A percentile compares a stretch with the other conserved stretches of the same genome.
Evolutionary conservation across 2,113 vertebrate genomes (phyloP).

Genomic region (Lucifuga dentata): DNA sequence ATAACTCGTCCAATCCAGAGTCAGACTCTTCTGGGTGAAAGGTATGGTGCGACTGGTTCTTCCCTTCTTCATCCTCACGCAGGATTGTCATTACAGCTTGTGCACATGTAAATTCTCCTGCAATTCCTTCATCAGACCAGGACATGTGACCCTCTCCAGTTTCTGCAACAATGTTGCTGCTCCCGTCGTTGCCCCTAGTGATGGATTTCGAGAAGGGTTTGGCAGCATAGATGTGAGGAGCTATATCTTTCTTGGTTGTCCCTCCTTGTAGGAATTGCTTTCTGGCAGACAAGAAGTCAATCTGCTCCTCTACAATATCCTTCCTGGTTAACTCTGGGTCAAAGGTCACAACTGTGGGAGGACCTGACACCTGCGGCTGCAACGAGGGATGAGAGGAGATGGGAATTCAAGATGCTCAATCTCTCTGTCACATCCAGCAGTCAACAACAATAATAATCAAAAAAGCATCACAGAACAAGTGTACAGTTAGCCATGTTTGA

Average conservation of each 20-base stretch:
- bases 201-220: slow-evolving; percentile 89
- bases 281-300: slow-evolving; percentile 92
- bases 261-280: slow-evolving; percentile 90
- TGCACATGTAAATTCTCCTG: slow-evolving; percentile 89
- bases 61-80: slow-evolving; percentile 90
- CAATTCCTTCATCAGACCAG: slow-evolving; percentile 83
- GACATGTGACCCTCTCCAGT: slow-evolving; percentile 82
- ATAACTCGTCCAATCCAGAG: slow-evolving; percentile 94
- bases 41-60: slow-evolving; percentile 67
- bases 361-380: slow-evolving; percentile 66
- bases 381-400: slow-evolving; percentile 6
- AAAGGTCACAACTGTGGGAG: slow-evolving; percentile 66
- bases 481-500: no score
- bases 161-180: slow-evolving; percentile 52
- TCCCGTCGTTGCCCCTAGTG: slow-evolving; percentile 37
- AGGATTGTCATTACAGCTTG: slow-evolving; percentile 90
- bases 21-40: slow-evolving; percentile 91
- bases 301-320: slow-evolving; percentile 92
- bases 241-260: slow-evolving; percentile 81
- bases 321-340: slow-evolving; percentile 80
- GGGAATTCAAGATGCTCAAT: background rate
- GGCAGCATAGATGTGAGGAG: slow-evolving; percentile 89
- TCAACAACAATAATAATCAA: no score
- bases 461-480: no score
- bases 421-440: no score